Evolutionary conservation across 2,797 vertebrate species (phyloP).

Genomic region (Microctenopoma stevenorrisi): DNA sequence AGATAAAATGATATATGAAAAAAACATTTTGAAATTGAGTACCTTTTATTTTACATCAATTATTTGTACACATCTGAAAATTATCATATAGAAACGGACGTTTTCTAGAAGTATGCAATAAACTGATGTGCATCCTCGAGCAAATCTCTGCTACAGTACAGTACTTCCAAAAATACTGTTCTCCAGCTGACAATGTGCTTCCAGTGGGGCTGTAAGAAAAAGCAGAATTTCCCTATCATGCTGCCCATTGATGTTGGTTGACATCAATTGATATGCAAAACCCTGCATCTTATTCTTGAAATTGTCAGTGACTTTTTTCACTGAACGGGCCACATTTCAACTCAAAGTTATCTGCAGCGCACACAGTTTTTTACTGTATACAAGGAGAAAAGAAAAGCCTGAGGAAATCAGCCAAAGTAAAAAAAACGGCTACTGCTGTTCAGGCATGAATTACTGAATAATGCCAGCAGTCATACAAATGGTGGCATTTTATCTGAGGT

Average conservation of each 20-base stretch:
- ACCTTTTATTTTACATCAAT: too few species aligned
- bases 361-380: not conserved
- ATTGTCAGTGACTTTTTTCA: not conserved
- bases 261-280: not conserved
- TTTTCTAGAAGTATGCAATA: not conserved
- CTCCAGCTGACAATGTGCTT: not conserved
- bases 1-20: not conserved
- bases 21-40: too few species aligned
- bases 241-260: not conserved
- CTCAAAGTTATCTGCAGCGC: not conserved
- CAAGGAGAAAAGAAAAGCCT: not conserved
- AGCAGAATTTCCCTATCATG: not conserved
- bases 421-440: not conserved
- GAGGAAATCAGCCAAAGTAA: not conserved
- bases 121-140: not conserved
- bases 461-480: not conserved
- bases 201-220: not conserved
- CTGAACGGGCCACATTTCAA: not conserved
- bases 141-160: not conserved
- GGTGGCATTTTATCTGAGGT: conserved; percentile 10
- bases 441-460: conserved; percentile 3
- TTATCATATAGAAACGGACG: too few species aligned
- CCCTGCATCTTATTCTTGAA: not conserved
- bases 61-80: too few species aligned
- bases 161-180: not conserved